phyloP scores from a whole-genome alignment of 2,797 vertebrate genomes.

The Dallia pectoralis region DNA sequence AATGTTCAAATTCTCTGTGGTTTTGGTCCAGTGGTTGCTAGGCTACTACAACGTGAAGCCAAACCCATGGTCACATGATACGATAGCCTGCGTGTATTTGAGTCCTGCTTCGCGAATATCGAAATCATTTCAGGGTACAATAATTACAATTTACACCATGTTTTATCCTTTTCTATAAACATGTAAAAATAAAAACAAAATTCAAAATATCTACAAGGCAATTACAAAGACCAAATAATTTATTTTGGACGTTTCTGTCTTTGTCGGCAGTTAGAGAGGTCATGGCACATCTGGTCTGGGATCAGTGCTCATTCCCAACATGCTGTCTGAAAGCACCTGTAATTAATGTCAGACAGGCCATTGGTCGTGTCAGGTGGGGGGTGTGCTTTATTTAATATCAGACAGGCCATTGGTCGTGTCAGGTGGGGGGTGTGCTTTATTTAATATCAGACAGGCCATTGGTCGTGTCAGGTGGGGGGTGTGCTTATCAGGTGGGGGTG shows the following conservation, averaged over 20 bases:
- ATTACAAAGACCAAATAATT: constrained; percentile 51
- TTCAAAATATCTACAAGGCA: constrained; percentile 65
- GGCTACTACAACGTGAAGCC: too few species aligned
- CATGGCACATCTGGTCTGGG: constrained; percentile 6
- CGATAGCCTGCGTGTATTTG: too few species aligned
- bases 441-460: too few species aligned
- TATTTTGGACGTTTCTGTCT: constrained; percentile 33
- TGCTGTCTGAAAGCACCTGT: not conserved
- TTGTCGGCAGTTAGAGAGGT: constrained; percentile 31
- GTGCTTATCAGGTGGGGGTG: too few species aligned
- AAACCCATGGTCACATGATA: too few species aligned
- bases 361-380: not conserved
- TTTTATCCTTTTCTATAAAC: constrained; percentile 42
- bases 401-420: too few species aligned
- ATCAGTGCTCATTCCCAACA: not conserved
- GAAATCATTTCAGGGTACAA: not conserved
- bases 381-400: not conserved
- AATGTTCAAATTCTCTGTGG: too few species aligned
- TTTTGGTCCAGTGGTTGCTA: too few species aligned
- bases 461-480: too few species aligned
- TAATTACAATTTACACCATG: constrained; percentile 62
- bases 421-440: too few species aligned
- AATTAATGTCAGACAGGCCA: constrained; percentile 1
- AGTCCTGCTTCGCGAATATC: not conserved
- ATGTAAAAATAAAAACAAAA: constrained; percentile 64